These are phyloP conservation scores for Hemitrygon akajei DNA, from an alignment of 2,797 vertebrate genomes.

Conservation along the genomic window DNA sequence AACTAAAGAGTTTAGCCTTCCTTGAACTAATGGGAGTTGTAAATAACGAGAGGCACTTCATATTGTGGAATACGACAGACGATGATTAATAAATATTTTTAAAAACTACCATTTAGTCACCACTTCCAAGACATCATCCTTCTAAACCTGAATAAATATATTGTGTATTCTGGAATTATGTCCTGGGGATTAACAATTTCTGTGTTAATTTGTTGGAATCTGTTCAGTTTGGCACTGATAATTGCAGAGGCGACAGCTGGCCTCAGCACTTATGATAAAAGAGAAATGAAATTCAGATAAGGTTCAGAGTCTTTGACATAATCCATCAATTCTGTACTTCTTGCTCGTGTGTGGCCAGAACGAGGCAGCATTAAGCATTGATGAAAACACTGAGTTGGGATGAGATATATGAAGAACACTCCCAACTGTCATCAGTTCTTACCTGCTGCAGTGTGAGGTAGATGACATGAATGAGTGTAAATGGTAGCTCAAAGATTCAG, in stretches of 20 bases:
- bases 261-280: not conserved
- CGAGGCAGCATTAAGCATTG: not conserved
- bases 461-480: no score
- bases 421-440: not conserved
- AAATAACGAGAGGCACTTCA: not conserved
- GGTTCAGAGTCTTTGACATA: not conserved
- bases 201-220: not conserved
- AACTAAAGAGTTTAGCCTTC: not conserved
- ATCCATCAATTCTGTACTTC: not conserved
- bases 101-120: not conserved
- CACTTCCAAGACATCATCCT: not conserved
- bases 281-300: not conserved
- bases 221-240: not conserved
- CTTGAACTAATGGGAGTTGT: slow-evolving; percentile 1
- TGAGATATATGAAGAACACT: not conserved
- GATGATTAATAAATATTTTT: not conserved
- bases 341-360: not conserved
- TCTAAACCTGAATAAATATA: not conserved
- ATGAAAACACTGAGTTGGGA: not conserved
- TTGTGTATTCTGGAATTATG: not conserved
- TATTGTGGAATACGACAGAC: not conserved
- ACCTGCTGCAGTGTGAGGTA: not conserved
- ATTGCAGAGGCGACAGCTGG: not conserved
- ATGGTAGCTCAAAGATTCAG: no score
- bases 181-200: not conserved